Percentiles rank a stretch among this genome's conserved stretches.
phyloP scores from a whole-genome alignment of 2,888 invertebrate species.

The Atherix ibis region DNA sequence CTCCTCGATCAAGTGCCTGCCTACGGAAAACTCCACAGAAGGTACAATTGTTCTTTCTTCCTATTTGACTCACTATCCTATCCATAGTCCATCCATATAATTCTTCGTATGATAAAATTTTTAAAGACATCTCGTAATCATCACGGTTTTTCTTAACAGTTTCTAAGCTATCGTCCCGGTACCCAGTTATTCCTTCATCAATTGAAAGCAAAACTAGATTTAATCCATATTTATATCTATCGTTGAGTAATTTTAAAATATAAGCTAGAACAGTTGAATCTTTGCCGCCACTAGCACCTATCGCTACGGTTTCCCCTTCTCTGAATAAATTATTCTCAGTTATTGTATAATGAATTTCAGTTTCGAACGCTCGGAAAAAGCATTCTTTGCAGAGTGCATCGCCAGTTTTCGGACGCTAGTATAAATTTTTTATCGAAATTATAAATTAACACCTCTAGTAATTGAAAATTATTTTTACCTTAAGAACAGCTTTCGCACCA shows the following conservation, averaged over 20 bases:
- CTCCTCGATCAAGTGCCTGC: conserved; percentile 92
- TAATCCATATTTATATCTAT: conserved; percentile 77
- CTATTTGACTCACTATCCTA: conserved; percentile 77
- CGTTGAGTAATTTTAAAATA: conserved; percentile 78
- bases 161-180: conserved; percentile 89
- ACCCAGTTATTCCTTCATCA: conserved; percentile 95
- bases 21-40: conserved; percentile 91
- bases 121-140: conserved; percentile 85
- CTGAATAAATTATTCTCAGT: conserved; percentile 64
- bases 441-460: not conserved
- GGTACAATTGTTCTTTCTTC: conserved; percentile 88
- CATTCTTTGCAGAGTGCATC: conserved; percentile 88
- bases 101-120: conserved; percentile 92
- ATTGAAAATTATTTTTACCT: conserved; percentile 35
- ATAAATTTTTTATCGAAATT: conserved; percentile 9
- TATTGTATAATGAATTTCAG: conserved; percentile 88
- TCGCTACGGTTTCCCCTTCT: conserved; percentile 70
- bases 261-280: conserved; percentile 97
- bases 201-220: conserved; percentile 84
- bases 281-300: conserved; percentile 88
- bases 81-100: conserved; percentile 99
- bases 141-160: conserved; percentile 89
- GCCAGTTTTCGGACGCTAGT: conserved; percentile 77
- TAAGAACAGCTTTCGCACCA: conserved; percentile 57
- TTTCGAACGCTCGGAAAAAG: conserved; percentile 86